phyloP scores from a whole-genome alignment of 2,888 invertebrate genomes.

The Acrobasis repandana region DNA sequence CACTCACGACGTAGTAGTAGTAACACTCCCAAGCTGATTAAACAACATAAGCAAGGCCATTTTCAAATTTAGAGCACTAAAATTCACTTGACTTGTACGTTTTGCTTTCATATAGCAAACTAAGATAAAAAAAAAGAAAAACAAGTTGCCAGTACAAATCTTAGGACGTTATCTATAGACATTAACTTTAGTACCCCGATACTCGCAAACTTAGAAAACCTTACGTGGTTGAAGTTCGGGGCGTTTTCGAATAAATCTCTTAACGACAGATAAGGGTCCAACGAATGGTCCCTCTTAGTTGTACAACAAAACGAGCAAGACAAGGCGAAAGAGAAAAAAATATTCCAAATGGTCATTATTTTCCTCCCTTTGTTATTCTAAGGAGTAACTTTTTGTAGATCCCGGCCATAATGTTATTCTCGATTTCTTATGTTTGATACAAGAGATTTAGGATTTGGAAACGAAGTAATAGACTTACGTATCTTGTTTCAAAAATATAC shows the following conservation, averaged over 20 bases:
- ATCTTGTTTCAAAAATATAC: not conserved
- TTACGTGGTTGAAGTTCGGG: slow-evolving; percentile 36
- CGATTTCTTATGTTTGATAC: not conserved
- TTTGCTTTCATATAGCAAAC: too few relatives aligned
- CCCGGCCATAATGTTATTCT: not conserved
- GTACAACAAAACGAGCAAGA: slow-evolving; percentile 54
- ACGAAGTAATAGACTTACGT: too few relatives aligned
- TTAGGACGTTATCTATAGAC: not conserved
- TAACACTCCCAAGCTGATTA: too few relatives aligned
- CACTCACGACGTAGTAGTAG: too few relatives aligned
- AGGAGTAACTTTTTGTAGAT: slow-evolving; percentile 13
- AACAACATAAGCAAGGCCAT: too few relatives aligned
- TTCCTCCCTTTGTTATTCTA: slow-evolving; percentile 27
- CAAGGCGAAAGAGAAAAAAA: slow-evolving; percentile 38
- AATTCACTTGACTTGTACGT: too few relatives aligned
- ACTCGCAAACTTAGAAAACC: slow-evolving; percentile 23
- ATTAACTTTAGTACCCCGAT: slow-evolving; percentile 14
- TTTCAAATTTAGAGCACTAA: too few relatives aligned
- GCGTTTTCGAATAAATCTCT: slow-evolving; percentile 53
- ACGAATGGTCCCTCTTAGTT: slow-evolving; percentile 44
- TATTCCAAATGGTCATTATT: slow-evolving; percentile 39
- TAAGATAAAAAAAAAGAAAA: not conserved
- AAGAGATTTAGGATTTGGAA: not conserved
- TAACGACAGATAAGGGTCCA: slow-evolving; percentile 55
- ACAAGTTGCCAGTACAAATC: not conserved